These are phyloP conservation scores for Gymnarchus niloticus DNA, from an alignment of 2,113 vertebrate genomes.

Conservation along the genomic window DNA sequence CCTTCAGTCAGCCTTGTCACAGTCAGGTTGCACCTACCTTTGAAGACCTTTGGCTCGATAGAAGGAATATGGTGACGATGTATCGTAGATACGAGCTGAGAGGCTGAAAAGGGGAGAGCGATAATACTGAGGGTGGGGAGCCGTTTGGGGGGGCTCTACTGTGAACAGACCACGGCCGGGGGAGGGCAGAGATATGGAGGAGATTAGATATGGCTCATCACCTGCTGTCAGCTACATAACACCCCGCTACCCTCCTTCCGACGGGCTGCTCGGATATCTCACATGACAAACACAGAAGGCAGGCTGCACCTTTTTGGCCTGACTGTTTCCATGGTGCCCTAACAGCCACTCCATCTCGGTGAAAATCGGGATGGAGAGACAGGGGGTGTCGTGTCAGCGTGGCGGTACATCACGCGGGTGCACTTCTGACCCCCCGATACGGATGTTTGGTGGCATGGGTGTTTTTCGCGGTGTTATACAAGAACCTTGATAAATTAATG, in stretches of 20 bases:
- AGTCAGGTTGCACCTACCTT: slow-evolving; percentile 28
- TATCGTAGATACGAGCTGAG: slow-evolving; percentile 14
- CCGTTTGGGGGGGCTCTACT: slow-evolving; percentile 1
- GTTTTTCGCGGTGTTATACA: neutral
- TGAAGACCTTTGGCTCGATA: slow-evolving; percentile 20
- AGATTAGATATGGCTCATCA: slow-evolving; percentile 9
- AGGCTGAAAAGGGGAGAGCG: neutral
- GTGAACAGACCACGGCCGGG: neutral
- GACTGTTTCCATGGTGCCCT: neutral
- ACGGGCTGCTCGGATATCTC: neutral
- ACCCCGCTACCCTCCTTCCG: neutral
- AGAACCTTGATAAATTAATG: slow-evolving; percentile 8
- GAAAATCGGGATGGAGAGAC: neutral
- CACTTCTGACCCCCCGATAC: neutral
- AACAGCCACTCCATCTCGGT: neutral
- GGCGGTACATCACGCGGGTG: neutral
- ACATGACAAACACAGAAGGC: neutral
- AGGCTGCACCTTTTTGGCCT: neutral
- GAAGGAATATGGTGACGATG: slow-evolving; percentile 17
- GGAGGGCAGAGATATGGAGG: neutral
- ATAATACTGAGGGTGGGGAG: neutral
- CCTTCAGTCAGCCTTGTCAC: slow-evolving; percentile 21
- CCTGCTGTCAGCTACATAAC: slow-evolving; percentile 5
- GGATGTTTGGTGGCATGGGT: neutral
- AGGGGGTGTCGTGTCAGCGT: neutral